phyloP scores from a whole-genome alignment of 1,140 invertebrate genomes.

The Achatina immaculata region DNA sequence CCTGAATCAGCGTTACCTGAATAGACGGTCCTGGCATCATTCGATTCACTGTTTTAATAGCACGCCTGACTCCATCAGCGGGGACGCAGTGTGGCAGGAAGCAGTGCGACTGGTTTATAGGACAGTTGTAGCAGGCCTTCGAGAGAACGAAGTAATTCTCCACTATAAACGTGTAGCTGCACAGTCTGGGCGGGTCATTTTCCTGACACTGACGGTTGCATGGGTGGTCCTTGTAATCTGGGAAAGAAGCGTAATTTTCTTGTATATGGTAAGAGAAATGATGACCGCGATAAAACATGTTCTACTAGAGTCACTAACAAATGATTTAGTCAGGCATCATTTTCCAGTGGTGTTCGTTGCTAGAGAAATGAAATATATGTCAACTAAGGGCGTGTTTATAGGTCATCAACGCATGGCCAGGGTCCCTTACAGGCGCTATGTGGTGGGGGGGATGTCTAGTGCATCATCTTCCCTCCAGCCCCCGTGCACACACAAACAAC shows the following conservation, averaged over 20 bases:
- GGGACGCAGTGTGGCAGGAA: constrained; percentile 82
- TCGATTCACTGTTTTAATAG: constrained; percentile 84
- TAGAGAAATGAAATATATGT: too few species aligned
- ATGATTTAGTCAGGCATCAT: too few species aligned
- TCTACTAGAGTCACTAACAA: background rate
- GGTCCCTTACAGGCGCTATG: too few species aligned
- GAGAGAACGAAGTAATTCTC: constrained; percentile 40
- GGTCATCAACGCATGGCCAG: too few species aligned
- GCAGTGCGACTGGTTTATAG: constrained; percentile 82
- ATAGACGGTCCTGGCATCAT: constrained; percentile 87
- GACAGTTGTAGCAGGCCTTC: constrained; percentile 87
- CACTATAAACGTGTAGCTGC: constrained; percentile 36
- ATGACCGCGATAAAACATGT: background rate
- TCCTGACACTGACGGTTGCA: constrained; percentile 32
- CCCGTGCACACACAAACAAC: too few species aligned
- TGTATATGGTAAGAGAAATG: too few species aligned
- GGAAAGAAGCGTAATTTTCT: too few species aligned
- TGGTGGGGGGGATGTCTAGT: too few species aligned
- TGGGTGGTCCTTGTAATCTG: constrained; percentile 37
- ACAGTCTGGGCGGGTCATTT: constrained; percentile 16
- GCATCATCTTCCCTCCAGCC: too few species aligned
- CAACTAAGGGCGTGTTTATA: too few species aligned
- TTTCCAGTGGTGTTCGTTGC: too few species aligned
- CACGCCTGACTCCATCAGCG: constrained; percentile 82
- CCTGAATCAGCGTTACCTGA: constrained; percentile 78